These are phyloP conservation scores for Anoplophora glabripennis DNA, from an alignment of 1,140 invertebrate species.

Conservation along the genomic window DNA sequence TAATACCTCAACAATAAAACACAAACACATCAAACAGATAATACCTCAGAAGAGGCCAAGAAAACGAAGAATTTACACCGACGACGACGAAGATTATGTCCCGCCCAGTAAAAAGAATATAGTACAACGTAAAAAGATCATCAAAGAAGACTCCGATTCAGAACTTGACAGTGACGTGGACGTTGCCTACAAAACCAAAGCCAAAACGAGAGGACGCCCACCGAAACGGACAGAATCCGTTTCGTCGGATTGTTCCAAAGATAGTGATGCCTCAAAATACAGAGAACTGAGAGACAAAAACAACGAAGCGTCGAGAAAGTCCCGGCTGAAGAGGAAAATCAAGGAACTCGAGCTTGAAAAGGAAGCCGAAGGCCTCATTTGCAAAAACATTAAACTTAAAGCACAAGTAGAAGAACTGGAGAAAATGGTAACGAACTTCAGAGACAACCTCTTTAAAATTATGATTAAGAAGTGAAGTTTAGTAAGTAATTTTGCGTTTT, in stretches of 20 bases:
- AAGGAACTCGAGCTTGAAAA: slow-evolving; percentile 53
- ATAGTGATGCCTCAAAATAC: slow-evolving; percentile 51
- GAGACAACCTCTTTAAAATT: slow-evolving; percentile 45
- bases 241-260: slow-evolving; percentile 44
- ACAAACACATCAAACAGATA: slow-evolving; percentile 9
- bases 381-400: slow-evolving; percentile 42
- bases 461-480: slow-evolving; percentile 39
- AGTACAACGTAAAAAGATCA: slow-evolving; percentile 1
- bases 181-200: slow-evolving; percentile 4
- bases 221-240: slow-evolving; percentile 37
- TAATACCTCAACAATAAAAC: slow-evolving; percentile 10
- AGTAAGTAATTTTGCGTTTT: background rate
- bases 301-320: slow-evolving; percentile 72
- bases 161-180: slow-evolving; percentile 18
- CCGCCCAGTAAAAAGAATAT: slow-evolving; percentile 27
- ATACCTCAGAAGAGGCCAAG: background rate
- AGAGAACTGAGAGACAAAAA: slow-evolving; percentile 69
- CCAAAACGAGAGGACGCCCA: slow-evolving; percentile 35
- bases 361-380: slow-evolving; percentile 37
- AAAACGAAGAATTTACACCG: background rate
- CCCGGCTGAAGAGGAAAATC: slow-evolving; percentile 67
- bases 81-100: slow-evolving; percentile 42
- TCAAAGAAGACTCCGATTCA: slow-evolving; percentile 17
- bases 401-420: slow-evolving; percentile 45
- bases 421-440: slow-evolving; percentile 41